phyloP scores from a whole-genome alignment of 2,888 invertebrate species.

The Amblyjoppa proteus region DNA sequence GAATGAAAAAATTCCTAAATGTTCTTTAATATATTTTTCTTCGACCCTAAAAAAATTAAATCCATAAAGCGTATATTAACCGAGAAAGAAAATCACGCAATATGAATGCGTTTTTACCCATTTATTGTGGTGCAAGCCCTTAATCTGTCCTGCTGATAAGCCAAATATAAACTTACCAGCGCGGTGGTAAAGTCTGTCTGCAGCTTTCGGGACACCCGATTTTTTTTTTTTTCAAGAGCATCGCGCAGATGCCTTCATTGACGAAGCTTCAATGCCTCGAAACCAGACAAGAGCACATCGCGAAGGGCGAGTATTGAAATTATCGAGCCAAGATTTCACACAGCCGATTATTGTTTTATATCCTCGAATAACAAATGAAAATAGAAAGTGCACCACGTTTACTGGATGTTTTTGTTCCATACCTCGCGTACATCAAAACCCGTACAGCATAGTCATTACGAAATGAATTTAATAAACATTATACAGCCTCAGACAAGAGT shows the following conservation, averaged over 20 bases:
- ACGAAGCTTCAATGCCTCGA: neutral
- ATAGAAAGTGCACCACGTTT: neutral
- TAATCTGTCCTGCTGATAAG: neutral
- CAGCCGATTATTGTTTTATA: neutral
- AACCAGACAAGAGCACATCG: neutral
- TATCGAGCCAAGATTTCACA: neutral
- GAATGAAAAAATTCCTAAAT: too few species aligned
- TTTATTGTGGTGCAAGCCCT: too few species aligned
- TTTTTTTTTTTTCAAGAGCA: neutral
- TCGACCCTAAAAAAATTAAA: too few species aligned
- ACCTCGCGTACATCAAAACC: constrained; percentile 32
- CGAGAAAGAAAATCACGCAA: too few species aligned
- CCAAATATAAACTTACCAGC: neutral
- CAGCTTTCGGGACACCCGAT: neutral
- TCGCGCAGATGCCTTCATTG: neutral
- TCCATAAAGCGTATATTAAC: too few species aligned
- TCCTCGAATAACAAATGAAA: neutral
- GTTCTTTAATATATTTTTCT: too few species aligned
- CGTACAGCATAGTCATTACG: constrained; percentile 78
- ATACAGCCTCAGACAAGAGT: constrained; percentile 82
- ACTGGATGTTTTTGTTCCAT: neutral
- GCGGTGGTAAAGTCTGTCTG: neutral
- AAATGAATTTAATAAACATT: constrained; percentile 84
- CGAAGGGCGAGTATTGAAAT: neutral
- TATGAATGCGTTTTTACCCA: too few species aligned